phyloP scores from a whole-genome alignment of 1,140 invertebrate genomes.

The Periplaneta americana region DNA sequence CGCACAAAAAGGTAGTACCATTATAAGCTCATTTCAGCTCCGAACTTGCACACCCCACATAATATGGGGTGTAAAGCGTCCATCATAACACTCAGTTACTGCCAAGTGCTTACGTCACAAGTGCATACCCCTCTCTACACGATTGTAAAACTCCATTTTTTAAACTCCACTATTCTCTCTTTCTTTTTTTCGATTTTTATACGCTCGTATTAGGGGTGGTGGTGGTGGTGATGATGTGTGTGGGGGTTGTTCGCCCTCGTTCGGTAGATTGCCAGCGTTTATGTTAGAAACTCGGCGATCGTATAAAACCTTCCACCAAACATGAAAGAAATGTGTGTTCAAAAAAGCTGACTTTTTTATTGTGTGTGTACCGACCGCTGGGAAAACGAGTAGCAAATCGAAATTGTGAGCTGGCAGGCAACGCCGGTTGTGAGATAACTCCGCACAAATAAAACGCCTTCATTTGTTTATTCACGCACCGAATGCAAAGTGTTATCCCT shows the following conservation, averaged over 20 bases:
- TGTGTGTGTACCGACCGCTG: too few relatives aligned
- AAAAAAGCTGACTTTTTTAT: background rate
- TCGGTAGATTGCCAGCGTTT: background rate
- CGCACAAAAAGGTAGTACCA: background rate
- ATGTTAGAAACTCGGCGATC: background rate
- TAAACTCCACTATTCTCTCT: background rate
- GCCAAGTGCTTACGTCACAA: background rate
- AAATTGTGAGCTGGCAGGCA: too few relatives aligned
- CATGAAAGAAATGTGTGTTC: background rate
- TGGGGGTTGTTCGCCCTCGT: background rate
- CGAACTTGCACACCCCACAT: background rate
- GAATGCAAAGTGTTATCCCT: too few relatives aligned
- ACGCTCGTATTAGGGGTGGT: background rate
- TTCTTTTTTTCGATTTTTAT: background rate
- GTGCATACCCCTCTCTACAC: background rate
- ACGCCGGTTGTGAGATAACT: too few relatives aligned
- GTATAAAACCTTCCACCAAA: too few relatives aligned
- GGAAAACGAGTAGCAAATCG: too few relatives aligned
- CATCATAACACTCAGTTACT: background rate
- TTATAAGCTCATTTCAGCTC: background rate
- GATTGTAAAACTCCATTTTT: background rate
- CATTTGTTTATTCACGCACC: too few relatives aligned
- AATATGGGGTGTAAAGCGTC: background rate
- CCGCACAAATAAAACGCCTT: too few relatives aligned
- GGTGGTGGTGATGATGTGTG: background rate